Base-by-base conservation (phyloP, 2,888 invertebrate genomes). In the Leucophenga montana region DNA sequence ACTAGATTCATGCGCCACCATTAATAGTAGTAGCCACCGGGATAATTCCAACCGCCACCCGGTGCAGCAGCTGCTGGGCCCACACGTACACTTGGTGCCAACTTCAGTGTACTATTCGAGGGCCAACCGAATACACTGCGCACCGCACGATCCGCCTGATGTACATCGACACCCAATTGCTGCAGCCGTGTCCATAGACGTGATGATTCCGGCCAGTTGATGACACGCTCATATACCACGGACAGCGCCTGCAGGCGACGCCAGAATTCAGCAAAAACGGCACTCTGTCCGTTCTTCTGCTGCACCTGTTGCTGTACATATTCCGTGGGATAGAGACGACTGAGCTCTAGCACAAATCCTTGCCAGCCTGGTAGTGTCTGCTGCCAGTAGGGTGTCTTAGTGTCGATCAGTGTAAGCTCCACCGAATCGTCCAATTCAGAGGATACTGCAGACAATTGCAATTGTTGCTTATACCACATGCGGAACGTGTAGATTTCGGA, bases 271-370 rank as follows among this genome's bases (percentile, higher is more conserved):
- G 74, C 77, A 31, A 87, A 78, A 13, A 76, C 70, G 5, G 81
- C 75, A 69, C 77, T 84, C 14, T 82, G 77, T n/a, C 75, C 71
- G 16, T 79, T 77, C 67, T 79, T 86, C 1, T 74, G 68, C 56
- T 84, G 79, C 50, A 88, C 72, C 3, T 83, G 76, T 0, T 77
- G 72, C 5, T 75, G 79, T 4, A 88, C 69, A 59, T 76, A 62
- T 16, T 77, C 71, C 13, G 71, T 33, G 0, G 88, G 86, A 70
- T 79, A 85, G 4, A 84, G 72, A 0, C 73, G 68, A 0, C 61
- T 13, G 2, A 86, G 77, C 8, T 88, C 86, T 14, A 72, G 73
- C 22, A 85, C 71, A 53, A 88, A 86, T 14, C 87, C 87, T 13
- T 72, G 71, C 67, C 86, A 78, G 14, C 88, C 88, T 9, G 73